Evolutionary conservation across 2,888 invertebrate species (phyloP).

Genomic region (Tenthredo mesomela): DNA sequence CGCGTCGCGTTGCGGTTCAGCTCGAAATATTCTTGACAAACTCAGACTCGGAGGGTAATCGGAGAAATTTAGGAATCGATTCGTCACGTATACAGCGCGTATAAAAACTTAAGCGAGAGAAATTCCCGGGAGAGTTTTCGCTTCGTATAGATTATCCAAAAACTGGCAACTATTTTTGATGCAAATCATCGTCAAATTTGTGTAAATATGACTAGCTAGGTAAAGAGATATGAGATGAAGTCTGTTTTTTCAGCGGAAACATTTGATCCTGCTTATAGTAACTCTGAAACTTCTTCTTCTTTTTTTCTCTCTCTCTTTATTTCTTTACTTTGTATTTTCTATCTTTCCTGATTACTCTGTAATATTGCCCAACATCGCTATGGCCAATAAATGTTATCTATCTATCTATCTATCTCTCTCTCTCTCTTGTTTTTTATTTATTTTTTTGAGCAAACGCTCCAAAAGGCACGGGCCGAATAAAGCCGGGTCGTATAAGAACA

Average conservation of each 20-base stretch:
- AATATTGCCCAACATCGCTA: too few species aligned
- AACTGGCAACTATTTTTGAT: neutral
- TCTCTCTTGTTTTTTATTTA: neutral
- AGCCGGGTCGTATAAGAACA: neutral
- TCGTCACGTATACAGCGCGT: neutral
- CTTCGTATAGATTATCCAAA: neutral
- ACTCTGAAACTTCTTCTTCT: neutral
- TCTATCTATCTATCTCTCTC: too few species aligned
- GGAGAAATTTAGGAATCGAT: constrained; percentile 34
- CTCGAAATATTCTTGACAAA: neutral
- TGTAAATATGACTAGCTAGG: neutral
- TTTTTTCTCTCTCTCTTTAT: neutral
- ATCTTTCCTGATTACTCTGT: too few species aligned
- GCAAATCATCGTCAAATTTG: neutral
- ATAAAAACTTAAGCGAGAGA: neutral
- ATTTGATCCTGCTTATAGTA: neutral
- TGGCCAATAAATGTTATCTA: too few species aligned
- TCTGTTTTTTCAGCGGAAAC: neutral
- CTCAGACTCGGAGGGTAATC: neutral
- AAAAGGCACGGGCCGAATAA: constrained; percentile 4
- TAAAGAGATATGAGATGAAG: neutral
- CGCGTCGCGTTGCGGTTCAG: neutral
- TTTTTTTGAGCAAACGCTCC: neutral
- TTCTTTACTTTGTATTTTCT: too few species aligned
- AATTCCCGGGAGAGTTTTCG: neutral